phyloP scores from a whole-genome alignment of 2,797 vertebrate species.

The Enteromius thamalakanensis region DNA sequence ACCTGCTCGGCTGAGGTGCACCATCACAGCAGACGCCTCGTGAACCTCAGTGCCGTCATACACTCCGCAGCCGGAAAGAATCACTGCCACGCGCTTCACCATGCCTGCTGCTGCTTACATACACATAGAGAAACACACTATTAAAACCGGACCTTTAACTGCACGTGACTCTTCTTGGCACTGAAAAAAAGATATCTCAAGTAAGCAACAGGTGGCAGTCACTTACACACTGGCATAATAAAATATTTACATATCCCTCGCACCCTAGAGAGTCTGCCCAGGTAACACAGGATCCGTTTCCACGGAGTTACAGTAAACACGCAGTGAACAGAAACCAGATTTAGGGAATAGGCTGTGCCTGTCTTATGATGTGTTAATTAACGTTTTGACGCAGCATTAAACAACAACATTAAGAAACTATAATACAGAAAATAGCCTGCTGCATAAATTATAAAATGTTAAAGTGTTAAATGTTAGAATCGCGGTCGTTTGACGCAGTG shows the following conservation, averaged over 20 bases:
- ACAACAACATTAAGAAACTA: background rate
- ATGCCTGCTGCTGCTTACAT: slow-evolving; percentile 64
- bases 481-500: background rate
- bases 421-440: background rate
- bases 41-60: slow-evolving; percentile 88
- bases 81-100: slow-evolving; percentile 82
- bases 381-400: background rate
- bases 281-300: slow-evolving; percentile 31
- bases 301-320: slow-evolving; percentile 3
- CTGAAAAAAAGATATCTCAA: background rate
- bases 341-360: background rate
- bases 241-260: slow-evolving; percentile 25
- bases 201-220: background rate
- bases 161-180: background rate
- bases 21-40: slow-evolving; percentile 84
- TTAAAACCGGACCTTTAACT: background rate
- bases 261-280: background rate
- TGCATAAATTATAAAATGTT: background rate
- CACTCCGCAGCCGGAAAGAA: slow-evolving; percentile 86
- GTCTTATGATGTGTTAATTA: background rate
- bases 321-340: background rate
- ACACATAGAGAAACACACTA: background rate
- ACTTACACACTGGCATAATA: slow-evolving; percentile 22
- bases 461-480: too few relatives aligned
- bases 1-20: slow-evolving; percentile 86